Evolutionary conservation across 1,140 invertebrate species (phyloP).

Genomic region (Eurosta solidaginis): DNA sequence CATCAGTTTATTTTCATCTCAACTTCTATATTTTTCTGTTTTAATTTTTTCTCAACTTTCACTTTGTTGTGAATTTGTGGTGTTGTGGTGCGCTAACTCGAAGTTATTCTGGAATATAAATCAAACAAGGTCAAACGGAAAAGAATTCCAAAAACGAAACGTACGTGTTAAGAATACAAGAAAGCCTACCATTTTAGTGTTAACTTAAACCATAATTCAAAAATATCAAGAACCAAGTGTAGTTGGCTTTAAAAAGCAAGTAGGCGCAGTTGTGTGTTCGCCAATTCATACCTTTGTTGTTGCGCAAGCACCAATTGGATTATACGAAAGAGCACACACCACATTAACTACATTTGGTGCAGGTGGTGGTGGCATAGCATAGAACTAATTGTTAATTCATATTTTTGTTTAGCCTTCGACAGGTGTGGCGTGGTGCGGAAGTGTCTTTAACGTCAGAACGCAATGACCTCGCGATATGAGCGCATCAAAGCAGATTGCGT

Average conservation of each 20-base stretch:
- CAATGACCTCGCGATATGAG: conserved; percentile 68
- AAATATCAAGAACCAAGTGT: not conserved
- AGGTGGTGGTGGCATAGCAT: not conserved
- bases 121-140: conserved; percentile 26
- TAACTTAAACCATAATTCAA: not conserved
- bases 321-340: not conserved
- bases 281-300: conserved; percentile 3
- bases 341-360: not conserved
- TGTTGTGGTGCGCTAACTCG: not conserved
- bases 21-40: not conserved
- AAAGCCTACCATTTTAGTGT: not conserved
- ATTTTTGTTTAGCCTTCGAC: not conserved
- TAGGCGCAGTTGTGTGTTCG: not conserved
- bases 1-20: conserved; percentile 18
- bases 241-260: not conserved
- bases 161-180: conserved; percentile 23
- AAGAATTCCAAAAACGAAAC: conserved; percentile 9
- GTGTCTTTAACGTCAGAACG: not conserved
- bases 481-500: conserved; percentile 78
- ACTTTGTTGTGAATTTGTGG: conserved; percentile 15
- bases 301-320: conserved; percentile 1
- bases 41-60: conserved; percentile 14
- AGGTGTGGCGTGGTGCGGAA: not conserved
- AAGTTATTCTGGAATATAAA: conserved; percentile 10
- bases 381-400: not conserved